Evolutionary conservation across 2,888 invertebrate genomes (phyloP), one percentile per base, ranked within the genome.

Genomic region (Drosophila mimica): DNA sequence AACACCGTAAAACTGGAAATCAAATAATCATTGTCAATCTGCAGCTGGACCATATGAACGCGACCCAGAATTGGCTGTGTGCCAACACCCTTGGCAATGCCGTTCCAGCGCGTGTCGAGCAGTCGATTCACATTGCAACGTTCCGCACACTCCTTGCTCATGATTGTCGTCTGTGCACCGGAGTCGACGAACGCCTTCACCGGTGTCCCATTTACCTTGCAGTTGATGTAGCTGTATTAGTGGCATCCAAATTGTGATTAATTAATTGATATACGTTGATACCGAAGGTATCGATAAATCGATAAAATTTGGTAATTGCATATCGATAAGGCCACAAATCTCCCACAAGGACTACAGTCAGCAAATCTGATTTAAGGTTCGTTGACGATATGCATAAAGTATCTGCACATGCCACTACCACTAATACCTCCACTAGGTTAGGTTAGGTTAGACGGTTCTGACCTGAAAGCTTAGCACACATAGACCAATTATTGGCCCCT

Each of bases 181-280:
- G 99, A 99, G 94, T 99, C 99, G 68, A 99, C 98, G 93, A 99
- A 99, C 5, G 99, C 99, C 94, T 99, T 99, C 0, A 99, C 98
- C 0, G 97, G 97, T 92, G 97, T 96, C 46, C 99, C 99, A 94
- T 99, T 99, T 1, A 99, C 99, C 93, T 96, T 96, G 93, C 99
- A 99, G 93, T 99, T 97, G 73, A 99, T 98, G 93, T 99, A 96
- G 7, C 93, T 93, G 49, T 40, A 15, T 15, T 46, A 46, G 15
- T 46, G 25, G 46, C 46, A 46, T 46, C 46, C 46, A 46, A 46
- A 46, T 46, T 25, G 15, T 46, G 25, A 46, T 46, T 25, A 46
- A 25, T 46, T 15, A 4, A 4, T 4, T 15, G 6, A 4, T 15
- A 46, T 25, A 25, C 46, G 15, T 25, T 15, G 7, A 46, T 46